Conservation (phyloP, 1,140 invertebrate genomes). For the Drosophila triauraria region DNA sequence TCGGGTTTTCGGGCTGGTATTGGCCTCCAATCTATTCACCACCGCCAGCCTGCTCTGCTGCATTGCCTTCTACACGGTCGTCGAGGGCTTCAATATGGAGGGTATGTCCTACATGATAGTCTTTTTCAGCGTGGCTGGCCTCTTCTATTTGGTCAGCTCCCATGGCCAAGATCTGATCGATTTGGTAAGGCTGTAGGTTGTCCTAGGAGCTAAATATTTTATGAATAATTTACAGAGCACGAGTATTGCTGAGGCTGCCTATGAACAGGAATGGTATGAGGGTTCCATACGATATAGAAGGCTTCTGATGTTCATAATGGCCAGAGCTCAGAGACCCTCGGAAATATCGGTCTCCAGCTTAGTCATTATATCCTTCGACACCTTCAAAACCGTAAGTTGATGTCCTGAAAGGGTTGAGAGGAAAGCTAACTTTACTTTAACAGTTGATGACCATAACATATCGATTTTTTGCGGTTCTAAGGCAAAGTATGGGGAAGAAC, state of each 20-base stretch:
- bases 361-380: constrained; percentile 49
- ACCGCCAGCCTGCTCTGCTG: constrained; percentile 49
- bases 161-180: constrained; percentile 54
- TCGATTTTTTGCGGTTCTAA: constrained; percentile 38
- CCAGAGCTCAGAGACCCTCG: constrained; percentile 31
- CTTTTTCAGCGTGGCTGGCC: constrained; percentile 28
- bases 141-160: constrained; percentile 57
- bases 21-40: constrained; percentile 48
- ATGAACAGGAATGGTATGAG: constrained; percentile 55
- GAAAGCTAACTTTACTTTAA: background rate
- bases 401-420: background rate
- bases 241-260: constrained; percentile 37
- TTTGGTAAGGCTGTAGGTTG: constrained; percentile 12
- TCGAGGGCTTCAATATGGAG: constrained; percentile 48
- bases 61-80: constrained; percentile 30
- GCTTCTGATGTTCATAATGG: constrained; percentile 34
- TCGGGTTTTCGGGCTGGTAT: constrained; percentile 38
- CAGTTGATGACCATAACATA: constrained; percentile 57
- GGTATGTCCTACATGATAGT: constrained; percentile 45
- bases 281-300: constrained; percentile 40
- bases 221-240: constrained; percentile 25
- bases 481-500: constrained; percentile 29
- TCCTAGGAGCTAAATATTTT: background rate
- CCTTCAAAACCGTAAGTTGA: constrained; percentile 46
- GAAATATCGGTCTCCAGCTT: constrained; percentile 42